phyloP scores from a whole-genome alignment of 2,113 vertebrate species.

The Spea multiplicata region DNA sequence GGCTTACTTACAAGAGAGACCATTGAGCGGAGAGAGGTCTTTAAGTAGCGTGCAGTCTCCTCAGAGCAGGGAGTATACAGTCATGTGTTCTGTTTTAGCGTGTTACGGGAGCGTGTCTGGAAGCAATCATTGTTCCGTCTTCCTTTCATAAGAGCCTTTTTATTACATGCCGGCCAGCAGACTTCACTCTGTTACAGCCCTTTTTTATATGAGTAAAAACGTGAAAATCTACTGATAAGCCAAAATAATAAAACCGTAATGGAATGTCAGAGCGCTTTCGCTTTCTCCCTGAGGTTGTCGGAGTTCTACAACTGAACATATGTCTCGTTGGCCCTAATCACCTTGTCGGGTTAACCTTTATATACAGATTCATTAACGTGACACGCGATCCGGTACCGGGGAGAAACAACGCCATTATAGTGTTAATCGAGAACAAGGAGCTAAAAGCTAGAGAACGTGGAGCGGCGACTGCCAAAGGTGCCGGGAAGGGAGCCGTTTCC shows the following conservation, averaged over 20 bases:
- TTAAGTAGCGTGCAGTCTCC: too few relatives aligned
- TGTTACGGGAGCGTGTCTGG: conserved; percentile 25
- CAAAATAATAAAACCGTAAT: conserved; percentile 71
- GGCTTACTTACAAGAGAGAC: too few relatives aligned
- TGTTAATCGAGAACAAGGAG: conserved; percentile 71
- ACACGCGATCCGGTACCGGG: conserved; percentile 75
- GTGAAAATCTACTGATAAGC: conserved; percentile 76
- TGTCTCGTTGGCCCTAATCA: conserved; percentile 74
- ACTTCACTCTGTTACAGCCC: conserved; percentile 50
- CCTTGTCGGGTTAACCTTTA: conserved; percentile 73
- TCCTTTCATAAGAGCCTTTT: conserved; percentile 35
- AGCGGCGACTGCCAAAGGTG: conserved; percentile 70
- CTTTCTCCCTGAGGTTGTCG: conserved; percentile 62
- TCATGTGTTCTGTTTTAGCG: background rate
- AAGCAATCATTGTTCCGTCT: conserved; percentile 48
- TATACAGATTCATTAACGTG: conserved; percentile 74
- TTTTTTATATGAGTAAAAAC: conserved; percentile 66
- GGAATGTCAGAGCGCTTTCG: conserved; percentile 59
- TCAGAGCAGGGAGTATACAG: background rate
- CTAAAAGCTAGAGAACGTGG: conserved; percentile 70
- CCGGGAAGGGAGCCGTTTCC: conserved; percentile 71
- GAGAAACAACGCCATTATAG: conserved; percentile 81
- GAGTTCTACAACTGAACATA: conserved; percentile 72
- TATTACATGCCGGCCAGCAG: conserved; percentile 50
- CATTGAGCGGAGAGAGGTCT: too few relatives aligned